These are phyloP conservation scores for Catonia carolina DNA, from an alignment of 2,888 invertebrate genomes.

Conservation along the genomic window DNA sequence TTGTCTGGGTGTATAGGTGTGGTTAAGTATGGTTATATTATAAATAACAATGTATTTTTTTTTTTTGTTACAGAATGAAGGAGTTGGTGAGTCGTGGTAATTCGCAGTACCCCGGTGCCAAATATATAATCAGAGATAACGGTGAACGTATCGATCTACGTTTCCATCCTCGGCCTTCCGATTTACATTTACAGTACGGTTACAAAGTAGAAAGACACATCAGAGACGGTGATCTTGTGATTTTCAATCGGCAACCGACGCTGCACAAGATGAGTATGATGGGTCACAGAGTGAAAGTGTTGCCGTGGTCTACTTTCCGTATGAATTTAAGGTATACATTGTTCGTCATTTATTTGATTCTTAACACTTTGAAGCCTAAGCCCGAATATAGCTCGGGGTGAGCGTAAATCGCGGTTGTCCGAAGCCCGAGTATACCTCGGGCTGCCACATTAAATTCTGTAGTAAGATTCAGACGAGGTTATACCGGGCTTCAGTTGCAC, in stretches of 20 bases:
- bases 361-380: too few relatives aligned
- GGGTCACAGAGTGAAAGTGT: conserved; percentile 95
- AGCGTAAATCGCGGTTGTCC: too few relatives aligned
- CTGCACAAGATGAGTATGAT: conserved; percentile 99
- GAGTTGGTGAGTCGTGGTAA: conserved; percentile 94
- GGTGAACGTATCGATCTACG: conserved; percentile 97
- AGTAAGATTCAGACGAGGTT: too few relatives aligned
- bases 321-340: conserved; percentile 75
- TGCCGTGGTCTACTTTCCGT: conserved; percentile 99
- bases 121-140: conserved; percentile 97
- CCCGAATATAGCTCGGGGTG: too few relatives aligned
- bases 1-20: too few relatives aligned
- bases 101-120: conserved; percentile 98
- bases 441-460: too few relatives aligned
- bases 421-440: too few relatives aligned
- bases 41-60: too few relatives aligned
- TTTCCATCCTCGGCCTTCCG: conserved; percentile 96
- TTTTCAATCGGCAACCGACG: conserved; percentile 99
- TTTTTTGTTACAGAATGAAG: conserved; percentile 55
- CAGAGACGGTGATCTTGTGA: conserved; percentile 94
- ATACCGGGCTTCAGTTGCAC: too few relatives aligned
- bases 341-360: too few relatives aligned
- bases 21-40: too few relatives aligned
- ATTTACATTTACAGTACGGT: conserved; percentile 92
- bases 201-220: conserved; percentile 96